Percentiles rank a stretch among this genome's conserved stretches.
These are phyloP conservation scores for Caprella mutica DNA, from an alignment of 2,888 invertebrate genomes.

Conservation along the genomic window DNA sequence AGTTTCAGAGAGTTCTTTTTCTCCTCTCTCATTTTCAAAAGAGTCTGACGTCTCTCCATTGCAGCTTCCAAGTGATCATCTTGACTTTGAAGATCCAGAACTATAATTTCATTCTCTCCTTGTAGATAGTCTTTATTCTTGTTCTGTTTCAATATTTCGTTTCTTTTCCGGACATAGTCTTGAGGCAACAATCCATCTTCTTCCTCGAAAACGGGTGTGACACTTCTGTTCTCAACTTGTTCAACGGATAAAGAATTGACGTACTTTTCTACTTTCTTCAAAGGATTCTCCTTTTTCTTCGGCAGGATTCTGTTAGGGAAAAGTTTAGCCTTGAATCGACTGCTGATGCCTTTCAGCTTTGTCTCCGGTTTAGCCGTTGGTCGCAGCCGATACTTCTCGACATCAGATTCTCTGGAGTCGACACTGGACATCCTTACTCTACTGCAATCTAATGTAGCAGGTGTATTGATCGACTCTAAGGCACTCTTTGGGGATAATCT, in stretches of 20 bases:
- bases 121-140: slow-evolving; percentile 17
- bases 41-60: slow-evolving; percentile 4
- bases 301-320: slow-evolving; percentile 23
- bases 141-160: slow-evolving; percentile 16
- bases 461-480: too few relatives aligned
- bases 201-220: slow-evolving; percentile 31
- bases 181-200: slow-evolving; percentile 23
- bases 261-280: slow-evolving; percentile 27
- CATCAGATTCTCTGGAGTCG: too few relatives aligned
- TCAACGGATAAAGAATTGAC: slow-evolving; percentile 21
- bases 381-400: too few relatives aligned
- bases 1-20: slow-evolving; percentile 18
- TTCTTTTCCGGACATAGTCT: slow-evolving; percentile 31
- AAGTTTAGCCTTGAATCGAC: slow-evolving; percentile 23
- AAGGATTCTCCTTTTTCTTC: slow-evolving; percentile 18
- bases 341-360: slow-evolving; percentile 19
- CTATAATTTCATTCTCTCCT: slow-evolving; percentile 20
- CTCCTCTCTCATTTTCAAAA: slow-evolving; percentile 7
- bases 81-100: slow-evolving; percentile 9
- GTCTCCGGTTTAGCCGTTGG: neutral
- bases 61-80: slow-evolving; percentile 4
- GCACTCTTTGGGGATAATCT: too few relatives aligned
- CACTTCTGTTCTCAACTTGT: slow-evolving; percentile 16
- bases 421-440: too few relatives aligned
- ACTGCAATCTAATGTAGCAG: too few relatives aligned